Conservation (phyloP, 2,888 invertebrate genomes). For the Volucella inanis region DNA sequence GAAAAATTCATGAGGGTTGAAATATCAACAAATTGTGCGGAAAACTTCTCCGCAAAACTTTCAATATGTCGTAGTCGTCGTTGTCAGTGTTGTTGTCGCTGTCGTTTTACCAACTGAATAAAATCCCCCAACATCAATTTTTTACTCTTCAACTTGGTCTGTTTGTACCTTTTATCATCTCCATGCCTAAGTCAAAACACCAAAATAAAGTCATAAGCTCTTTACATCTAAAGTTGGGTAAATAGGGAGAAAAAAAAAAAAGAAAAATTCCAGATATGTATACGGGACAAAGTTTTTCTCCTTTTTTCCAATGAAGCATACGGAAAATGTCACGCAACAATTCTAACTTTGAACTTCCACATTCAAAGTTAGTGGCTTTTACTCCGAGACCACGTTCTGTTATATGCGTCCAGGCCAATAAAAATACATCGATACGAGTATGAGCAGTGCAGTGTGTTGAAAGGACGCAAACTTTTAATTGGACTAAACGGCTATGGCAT, state of each 20-base stretch:
- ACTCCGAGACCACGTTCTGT: constrained; percentile 35
- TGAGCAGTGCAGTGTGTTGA: background rate
- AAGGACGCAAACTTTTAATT: constrained; percentile 63
- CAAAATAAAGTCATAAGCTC: constrained; percentile 65
- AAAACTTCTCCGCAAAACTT: constrained; percentile 66
- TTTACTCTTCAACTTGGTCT: constrained; percentile 9
- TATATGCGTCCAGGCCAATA: background rate
- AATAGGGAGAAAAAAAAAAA: constrained; percentile 8
- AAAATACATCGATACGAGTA: constrained; percentile 21
- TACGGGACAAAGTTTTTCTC: constrained; percentile 49
- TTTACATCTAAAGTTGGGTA: constrained; percentile 55
- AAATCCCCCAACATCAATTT: constrained; percentile 64
- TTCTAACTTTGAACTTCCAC: constrained; percentile 45
- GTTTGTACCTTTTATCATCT: background rate
- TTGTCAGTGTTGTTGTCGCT: too few relatives aligned
- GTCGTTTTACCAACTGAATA: constrained; percentile 63
- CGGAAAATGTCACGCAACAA: constrained; percentile 59
- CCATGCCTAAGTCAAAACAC: background rate
- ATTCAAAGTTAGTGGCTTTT: constrained; percentile 49
- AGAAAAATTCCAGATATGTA: constrained; percentile 14
- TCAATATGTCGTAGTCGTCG: constrained; percentile 54
- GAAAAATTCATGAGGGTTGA: constrained; percentile 55
- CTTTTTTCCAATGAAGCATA: constrained; percentile 10
- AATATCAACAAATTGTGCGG: constrained; percentile 72
- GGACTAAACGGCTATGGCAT: constrained; percentile 25